These are phyloP conservation scores for Amaurobius ferox DNA, from an alignment of 2,888 invertebrate genomes.

Conservation along the genomic window DNA sequence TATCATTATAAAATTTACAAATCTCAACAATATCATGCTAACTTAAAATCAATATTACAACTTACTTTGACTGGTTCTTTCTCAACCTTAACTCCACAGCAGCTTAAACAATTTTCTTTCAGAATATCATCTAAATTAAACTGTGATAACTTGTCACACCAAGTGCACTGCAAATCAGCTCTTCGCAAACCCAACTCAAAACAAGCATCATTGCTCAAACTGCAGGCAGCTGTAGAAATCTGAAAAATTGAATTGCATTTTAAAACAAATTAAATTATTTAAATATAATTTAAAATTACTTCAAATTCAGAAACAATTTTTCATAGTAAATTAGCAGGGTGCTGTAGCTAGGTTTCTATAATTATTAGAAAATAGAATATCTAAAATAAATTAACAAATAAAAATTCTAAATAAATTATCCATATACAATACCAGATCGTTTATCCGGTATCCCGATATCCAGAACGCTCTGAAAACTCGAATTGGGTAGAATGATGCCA, in stretches of 20 bases:
- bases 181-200: constrained; percentile 89
- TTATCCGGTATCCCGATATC: too few relatives aligned
- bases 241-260: neutral
- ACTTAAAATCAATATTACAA: neutral
- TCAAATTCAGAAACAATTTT: neutral
- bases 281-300: neutral
- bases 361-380: neutral
- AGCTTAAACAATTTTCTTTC: constrained; percentile 85
- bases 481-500: too few relatives aligned
- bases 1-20: too few relatives aligned
- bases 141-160: constrained; percentile 89
- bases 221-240: constrained; percentile 58
- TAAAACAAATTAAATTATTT: neutral
- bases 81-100: constrained; percentile 82
- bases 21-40: neutral
- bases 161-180: constrained; percentile 90
- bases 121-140: constrained; percentile 83
- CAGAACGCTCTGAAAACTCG: too few relatives aligned
- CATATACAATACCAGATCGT: too few relatives aligned
- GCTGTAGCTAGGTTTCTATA: neutral
- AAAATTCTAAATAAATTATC: neutral
- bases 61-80: constrained; percentile 81
- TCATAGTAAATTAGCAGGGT: neutral
- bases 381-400: neutral
- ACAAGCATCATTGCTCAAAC: constrained; percentile 89